Conservation (phyloP, 2,113 vertebrate species). For the human region GRCh38 chr19:31414501-31415000, state of each 20-base stretch:
- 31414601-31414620: background rate
- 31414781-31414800: background rate
- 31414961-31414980: no score
- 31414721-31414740: background rate
- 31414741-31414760: background rate
- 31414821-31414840: background rate
- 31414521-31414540: no score
- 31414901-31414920: no score
- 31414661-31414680: accelerated
- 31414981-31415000: background rate
- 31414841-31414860: background rate
- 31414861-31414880: background rate
- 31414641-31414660: background rate
- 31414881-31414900: background rate
- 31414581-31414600: background rate
- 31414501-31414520: no score
- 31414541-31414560: background rate
- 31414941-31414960: background rate
- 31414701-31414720: background rate
- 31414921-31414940: background rate
- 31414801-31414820: background rate
- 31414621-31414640: accelerated
- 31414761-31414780: background rate
- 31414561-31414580: background rate
- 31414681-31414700: accelerated